These are phyloP conservation scores for Bos indicus DNA, from an alignment of 2,113 vertebrate species.

Conservation along the genomic window DNA sequence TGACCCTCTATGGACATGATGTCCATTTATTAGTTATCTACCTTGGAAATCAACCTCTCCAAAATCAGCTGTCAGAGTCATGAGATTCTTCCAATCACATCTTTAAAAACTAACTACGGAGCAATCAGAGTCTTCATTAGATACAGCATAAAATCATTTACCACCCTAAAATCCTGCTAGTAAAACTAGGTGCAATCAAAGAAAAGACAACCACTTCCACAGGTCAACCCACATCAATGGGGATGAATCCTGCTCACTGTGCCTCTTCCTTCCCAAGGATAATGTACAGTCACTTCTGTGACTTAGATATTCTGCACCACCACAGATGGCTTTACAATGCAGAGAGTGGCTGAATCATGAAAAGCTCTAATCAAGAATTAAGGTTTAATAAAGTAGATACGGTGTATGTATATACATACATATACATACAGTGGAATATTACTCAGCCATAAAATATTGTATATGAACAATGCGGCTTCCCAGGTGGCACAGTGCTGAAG, in stretches of 20 bases:
- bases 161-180: not conserved
- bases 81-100: not conserved
- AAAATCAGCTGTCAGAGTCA: not conserved
- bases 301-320: not conserved
- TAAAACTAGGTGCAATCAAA: not conserved
- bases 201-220: not conserved
- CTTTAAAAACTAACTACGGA: not conserved
- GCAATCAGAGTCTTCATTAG: not conserved
- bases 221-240: not conserved
- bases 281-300: not conserved
- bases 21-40: not conserved
- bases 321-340: not conserved
- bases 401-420: accelerated
- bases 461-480: not conserved
- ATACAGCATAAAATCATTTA: not conserved
- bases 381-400: not conserved
- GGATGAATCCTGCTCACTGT: not conserved
- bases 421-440: not conserved
- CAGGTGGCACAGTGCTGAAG: not conserved
- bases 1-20: not conserved
- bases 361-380: not conserved
- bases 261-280: not conserved
- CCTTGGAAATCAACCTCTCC: not conserved
- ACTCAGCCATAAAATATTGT: not conserved
- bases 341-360: not conserved